phyloP scores from a whole-genome alignment of 2,113 vertebrate species.

The Naja naja region DNA sequence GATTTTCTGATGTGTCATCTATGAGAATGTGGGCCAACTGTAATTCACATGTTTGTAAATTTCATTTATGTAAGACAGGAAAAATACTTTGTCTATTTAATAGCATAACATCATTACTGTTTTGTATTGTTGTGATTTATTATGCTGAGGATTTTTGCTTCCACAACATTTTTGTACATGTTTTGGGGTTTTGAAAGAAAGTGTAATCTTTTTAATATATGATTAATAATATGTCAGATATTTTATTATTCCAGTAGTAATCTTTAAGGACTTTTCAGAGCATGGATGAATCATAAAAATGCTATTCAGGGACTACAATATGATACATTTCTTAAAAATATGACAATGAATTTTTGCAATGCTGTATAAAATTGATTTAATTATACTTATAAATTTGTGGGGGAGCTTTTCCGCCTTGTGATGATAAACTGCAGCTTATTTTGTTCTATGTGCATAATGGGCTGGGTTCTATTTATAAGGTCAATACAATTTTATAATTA shows the following conservation, averaged over 20 bases:
- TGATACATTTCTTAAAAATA: conserved; percentile 5
- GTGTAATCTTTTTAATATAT: conserved; percentile 13
- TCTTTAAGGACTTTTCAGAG: conserved; percentile 2
- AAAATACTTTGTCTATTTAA: conserved; percentile 3
- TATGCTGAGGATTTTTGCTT: conserved; percentile 7
- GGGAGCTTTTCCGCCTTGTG: conserved; percentile 56
- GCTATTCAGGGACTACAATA: conserved; percentile 20
- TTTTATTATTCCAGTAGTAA: background rate
- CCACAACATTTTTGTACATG: conserved; percentile 22
- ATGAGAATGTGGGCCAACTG: background rate
- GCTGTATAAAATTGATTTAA: conserved; percentile 45
- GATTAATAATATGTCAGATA: background rate
- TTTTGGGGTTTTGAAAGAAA: conserved; percentile 20
- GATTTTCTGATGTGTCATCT: background rate
- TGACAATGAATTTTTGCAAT: conserved; percentile 27
- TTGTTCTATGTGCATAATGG: conserved; percentile 28
- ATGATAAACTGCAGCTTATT: conserved; percentile 28
- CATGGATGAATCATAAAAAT: background rate
- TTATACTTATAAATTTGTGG: conserved; percentile 62
- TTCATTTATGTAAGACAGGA: background rate
- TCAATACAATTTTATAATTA: conserved; percentile 41
- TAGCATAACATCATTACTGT: background rate
- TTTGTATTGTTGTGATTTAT: conserved; percentile 23
- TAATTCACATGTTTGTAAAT: background rate
- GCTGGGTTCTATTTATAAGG: conserved; percentile 42